phyloP scores from a whole-genome alignment of 2,113 vertebrate genomes.

The Nyctibius bracteatus region DNA sequence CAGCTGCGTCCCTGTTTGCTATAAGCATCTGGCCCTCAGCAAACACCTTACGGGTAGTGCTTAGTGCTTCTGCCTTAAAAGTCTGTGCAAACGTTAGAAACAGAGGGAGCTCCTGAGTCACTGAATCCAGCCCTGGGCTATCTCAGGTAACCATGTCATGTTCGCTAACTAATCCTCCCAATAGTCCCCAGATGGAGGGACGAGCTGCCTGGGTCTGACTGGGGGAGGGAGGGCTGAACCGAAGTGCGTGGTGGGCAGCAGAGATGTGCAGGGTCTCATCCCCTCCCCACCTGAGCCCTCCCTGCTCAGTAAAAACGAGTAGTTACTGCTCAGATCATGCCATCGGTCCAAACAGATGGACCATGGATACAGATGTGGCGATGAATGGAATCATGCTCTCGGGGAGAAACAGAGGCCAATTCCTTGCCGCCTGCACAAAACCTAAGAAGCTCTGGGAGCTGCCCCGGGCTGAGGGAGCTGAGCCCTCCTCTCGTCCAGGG shows the following conservation, averaged over 20 bases:
- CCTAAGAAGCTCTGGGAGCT: background rate
- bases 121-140: background rate
- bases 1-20: background rate
- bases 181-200: background rate
- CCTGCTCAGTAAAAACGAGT: background rate
- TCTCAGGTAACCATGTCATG: background rate
- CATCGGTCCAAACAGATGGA: background rate
- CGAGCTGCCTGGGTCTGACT: background rate
- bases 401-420: background rate
- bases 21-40: background rate
- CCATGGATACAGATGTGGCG: background rate
- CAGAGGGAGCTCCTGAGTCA: slow-evolving; percentile 20
- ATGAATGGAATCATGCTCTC: background rate
- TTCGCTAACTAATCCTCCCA: background rate
- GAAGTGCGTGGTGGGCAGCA: background rate
- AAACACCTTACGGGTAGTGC: rapidly evolving
- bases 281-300: background rate
- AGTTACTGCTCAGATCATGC: background rate
- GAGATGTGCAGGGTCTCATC: background rate
- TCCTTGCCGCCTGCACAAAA: background rate
- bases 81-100: background rate
- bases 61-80: background rate
- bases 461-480: background rate
- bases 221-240: background rate
- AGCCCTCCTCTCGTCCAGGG: rapidly evolving